Evolutionary conservation across 2,888 invertebrate species (phyloP), one percentile per base, ranked within the genome.

Genomic region (Aphelenchoides bicaudatus): DNA sequence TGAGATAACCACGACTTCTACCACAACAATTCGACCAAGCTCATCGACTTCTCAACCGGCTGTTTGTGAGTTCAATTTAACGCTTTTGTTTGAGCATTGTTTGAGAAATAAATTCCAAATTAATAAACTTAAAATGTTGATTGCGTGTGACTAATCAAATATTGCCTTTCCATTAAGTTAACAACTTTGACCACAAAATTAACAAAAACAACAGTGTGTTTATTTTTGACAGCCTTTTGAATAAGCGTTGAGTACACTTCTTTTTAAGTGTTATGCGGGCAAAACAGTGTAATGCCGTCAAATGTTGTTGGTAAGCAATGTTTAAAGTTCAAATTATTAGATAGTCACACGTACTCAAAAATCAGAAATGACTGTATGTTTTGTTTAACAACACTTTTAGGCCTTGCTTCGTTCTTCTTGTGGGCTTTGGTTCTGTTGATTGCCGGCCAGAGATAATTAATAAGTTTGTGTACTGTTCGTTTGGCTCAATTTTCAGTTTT

Each of bases 1-100:
- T 16, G 62, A 62, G 34, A 43, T 62, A 19, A 62, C 62, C 3
- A 62, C 62, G 6, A 62, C 62, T 13, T 61, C 62, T 1, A 66
- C 62, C 5, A 62, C 66, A 3, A 62, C 66, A 13, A 55, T 21
- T n/a, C 28, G 48, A 21, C 64, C 59, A n/a, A 19, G 16, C 23
- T 23, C 46, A 21, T 5, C 47, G 8, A 38, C 31, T 21, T 19
- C 59, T 23, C 25, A 30, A 3, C 38, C 56, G 4, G 16, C 39
- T 2, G 39, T 43, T 43, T 25, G 43, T 43, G 23, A 43, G 43
- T 43, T n/a, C 25, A 13, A 34, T 13, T 34, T 34, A 13, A 13
- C 16, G 34, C 34, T 13, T 34, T 34, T 16, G 13, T 34, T 16
- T 34, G 13, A 13, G 13, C 13, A 13, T 34, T 16, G 34, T 13